These are phyloP conservation scores for Callochromis pleurospilus DNA, from an alignment of 2,113 vertebrate species.

Conservation along the genomic window DNA sequence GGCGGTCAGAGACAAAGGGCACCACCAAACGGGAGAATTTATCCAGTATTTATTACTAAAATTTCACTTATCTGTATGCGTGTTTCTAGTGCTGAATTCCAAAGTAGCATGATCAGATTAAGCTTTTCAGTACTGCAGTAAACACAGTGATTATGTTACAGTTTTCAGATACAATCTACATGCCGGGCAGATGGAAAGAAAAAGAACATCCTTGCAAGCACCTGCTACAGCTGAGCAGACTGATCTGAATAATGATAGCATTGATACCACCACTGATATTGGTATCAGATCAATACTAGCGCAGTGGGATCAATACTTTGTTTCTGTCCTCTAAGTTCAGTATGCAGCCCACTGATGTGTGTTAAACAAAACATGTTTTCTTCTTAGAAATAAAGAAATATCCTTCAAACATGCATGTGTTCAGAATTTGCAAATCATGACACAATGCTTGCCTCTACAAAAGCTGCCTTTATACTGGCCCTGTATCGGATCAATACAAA, in stretches of 20 bases:
- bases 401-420: neutral
- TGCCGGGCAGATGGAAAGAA: neutral
- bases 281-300: neutral
- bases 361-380: neutral
- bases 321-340: neutral
- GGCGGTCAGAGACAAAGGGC: neutral
- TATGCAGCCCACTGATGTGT: neutral
- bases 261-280: neutral
- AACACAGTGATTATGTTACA: neutral
- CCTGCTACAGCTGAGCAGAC: neutral
- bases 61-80: neutral
- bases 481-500: neutral
- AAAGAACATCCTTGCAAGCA: neutral
- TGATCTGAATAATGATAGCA: neutral
- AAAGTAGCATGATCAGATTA: neutral
- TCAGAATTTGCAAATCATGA: neutral
- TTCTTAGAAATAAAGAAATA: neutral
- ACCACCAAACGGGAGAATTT: neutral
- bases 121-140: neutral
- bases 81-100: neutral
- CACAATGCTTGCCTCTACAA: neutral
- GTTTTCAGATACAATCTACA: neutral
- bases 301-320: neutral
- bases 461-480: neutral
- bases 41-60: neutral